Evolutionary conservation across 2,113 vertebrate species (phyloP).

Genomic region (Desmodus rotundus): DNA sequence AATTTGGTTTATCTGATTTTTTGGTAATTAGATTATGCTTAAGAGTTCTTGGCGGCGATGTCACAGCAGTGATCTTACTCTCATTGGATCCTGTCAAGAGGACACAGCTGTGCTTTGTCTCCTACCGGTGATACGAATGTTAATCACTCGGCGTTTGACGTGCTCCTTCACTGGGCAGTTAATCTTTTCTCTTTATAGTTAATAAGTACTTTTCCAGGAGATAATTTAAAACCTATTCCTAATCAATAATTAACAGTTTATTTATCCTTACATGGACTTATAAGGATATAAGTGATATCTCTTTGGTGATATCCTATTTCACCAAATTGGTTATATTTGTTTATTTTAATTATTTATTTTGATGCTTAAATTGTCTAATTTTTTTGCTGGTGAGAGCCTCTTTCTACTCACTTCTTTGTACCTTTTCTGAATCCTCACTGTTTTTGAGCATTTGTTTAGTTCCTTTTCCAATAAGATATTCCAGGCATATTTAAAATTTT

Average conservation of each 20-base stretch:
- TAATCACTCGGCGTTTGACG: not conserved
- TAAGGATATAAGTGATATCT: too few relatives aligned
- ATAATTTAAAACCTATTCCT: not conserved
- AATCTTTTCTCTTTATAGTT: not conserved
- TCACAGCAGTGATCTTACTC: not conserved
- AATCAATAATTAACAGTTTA: not conserved
- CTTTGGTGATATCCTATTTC: not conserved
- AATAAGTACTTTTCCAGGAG: not conserved
- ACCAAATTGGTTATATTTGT: not conserved
- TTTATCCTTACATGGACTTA: not conserved
- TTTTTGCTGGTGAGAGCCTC: not conserved
- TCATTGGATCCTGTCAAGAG: not conserved
- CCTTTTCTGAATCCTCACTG: not conserved
- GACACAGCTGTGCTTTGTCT: not conserved
- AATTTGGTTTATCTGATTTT: not conserved
- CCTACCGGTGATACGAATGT: not conserved
- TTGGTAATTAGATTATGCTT: not conserved
- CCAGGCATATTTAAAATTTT: not conserved
- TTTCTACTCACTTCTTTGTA: not conserved
- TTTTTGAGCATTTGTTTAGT: not conserved
- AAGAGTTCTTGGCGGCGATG: not conserved
- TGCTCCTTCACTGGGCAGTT: not conserved
- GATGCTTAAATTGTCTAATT: not conserved
- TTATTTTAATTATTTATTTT: not conserved
- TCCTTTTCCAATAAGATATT: not conserved